phyloP scores from a whole-genome alignment of 2,888 invertebrate genomes.

The Volucella inflata region DNA sequence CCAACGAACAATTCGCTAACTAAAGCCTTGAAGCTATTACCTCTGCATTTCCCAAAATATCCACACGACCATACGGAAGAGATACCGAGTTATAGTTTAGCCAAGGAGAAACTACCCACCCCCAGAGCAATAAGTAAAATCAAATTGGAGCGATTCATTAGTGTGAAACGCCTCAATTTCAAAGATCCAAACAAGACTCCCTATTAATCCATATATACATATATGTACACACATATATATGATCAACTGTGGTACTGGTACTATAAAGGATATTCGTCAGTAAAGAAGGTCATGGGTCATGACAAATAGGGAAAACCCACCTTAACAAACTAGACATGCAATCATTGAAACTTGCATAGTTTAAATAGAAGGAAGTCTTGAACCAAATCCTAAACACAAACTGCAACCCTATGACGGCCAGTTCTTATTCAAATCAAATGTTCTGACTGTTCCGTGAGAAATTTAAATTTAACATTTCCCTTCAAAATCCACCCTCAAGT shows the following conservation, averaged over 20 bases:
- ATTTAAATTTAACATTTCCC: slow-evolving; percentile 24
- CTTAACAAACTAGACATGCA: slow-evolving; percentile 55
- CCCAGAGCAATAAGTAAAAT: slow-evolving; percentile 4
- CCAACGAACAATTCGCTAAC: not conserved
- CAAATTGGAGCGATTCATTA: slow-evolving; percentile 21
- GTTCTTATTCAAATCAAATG: slow-evolving; percentile 5
- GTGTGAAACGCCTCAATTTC: not conserved
- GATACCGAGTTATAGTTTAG: too few relatives aligned
- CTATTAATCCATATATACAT: not conserved
- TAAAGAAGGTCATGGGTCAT: slow-evolving; percentile 53
- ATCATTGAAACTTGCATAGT: slow-evolving; percentile 19
- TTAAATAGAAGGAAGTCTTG: not conserved
- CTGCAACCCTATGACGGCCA: too few relatives aligned
- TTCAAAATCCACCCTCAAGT: not conserved
- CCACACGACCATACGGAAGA: too few relatives aligned
- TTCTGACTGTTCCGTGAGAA: slow-evolving; percentile 42
- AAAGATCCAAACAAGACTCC: not conserved
- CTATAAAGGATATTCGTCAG: too few relatives aligned
- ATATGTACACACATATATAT: not conserved
- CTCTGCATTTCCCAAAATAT: slow-evolving; percentile 14
- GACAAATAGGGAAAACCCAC: slow-evolving; percentile 23
- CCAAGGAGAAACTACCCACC: not conserved
- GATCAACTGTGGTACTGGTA: too few relatives aligned
- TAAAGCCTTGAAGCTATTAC: slow-evolving; percentile 23
- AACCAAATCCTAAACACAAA: too few relatives aligned